Evolutionary conservation across 2,888 invertebrate genomes (phyloP).

Genomic region (Troglohyphantes excavatus): DNA sequence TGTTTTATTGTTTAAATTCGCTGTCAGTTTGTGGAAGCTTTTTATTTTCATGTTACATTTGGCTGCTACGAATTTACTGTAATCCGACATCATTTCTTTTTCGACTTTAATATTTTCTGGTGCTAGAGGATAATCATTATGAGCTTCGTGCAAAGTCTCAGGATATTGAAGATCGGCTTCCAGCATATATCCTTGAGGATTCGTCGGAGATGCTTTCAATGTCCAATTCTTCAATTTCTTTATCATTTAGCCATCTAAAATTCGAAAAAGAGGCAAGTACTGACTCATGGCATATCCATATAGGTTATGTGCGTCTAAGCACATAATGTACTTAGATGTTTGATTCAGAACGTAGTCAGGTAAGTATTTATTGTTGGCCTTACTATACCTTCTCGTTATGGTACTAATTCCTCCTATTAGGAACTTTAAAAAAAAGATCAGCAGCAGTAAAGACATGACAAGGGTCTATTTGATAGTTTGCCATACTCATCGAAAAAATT

Average conservation of each 20-base stretch:
- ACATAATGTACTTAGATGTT: slow-evolving; percentile 48
- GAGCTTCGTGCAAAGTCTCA: background rate
- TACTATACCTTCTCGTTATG: slow-evolving; percentile 75
- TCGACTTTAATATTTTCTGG: background rate
- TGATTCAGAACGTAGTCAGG: background rate
- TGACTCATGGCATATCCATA: slow-evolving; percentile 51
- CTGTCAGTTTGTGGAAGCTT: slow-evolving; percentile 44
- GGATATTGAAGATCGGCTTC: background rate
- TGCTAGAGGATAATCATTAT: background rate
- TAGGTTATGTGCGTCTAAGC: slow-evolving; percentile 53
- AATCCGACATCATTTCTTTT: background rate
- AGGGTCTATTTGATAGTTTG: slow-evolving; percentile 80
- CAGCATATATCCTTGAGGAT: background rate
- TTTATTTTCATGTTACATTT: too few relatives aligned
- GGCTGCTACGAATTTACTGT: background rate
- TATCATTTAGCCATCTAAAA: slow-evolving; percentile 43
- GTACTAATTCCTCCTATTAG: slow-evolving; percentile 66
- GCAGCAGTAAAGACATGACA: slow-evolving; percentile 79
- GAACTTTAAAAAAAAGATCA: slow-evolving; percentile 77
- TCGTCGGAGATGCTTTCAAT: background rate
- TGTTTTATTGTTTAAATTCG: slow-evolving; percentile 73
- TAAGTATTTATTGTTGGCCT: slow-evolving; percentile 78
- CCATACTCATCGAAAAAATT: slow-evolving; percentile 79
- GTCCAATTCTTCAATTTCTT: background rate
- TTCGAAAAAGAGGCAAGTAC: background rate